Conservation (phyloP, 2,113 vertebrate species). For the Stomatorhinus ivindoensis region DNA sequence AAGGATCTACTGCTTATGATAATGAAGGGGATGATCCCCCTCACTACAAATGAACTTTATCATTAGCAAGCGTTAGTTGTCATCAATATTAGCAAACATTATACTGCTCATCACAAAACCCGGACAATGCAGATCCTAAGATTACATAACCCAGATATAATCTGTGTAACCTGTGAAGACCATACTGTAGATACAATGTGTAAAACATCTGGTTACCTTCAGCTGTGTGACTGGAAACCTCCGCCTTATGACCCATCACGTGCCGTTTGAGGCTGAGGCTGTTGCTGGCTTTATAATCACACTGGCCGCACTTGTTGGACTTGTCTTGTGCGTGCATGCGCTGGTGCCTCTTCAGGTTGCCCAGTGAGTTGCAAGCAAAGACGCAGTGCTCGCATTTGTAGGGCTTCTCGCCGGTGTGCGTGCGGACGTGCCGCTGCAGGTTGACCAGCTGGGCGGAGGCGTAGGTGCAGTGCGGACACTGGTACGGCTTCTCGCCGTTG, state of each 20-base stretch:
- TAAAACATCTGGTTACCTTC: slow-evolving; percentile 33
- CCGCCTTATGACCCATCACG: slow-evolving; percentile 52
- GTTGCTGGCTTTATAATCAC: slow-evolving; percentile 66
- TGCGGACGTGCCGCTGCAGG: slow-evolving; percentile 71
- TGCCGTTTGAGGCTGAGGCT: slow-evolving; percentile 57
- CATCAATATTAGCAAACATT: background rate
- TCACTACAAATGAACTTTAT: background rate
- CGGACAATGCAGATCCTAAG: background rate
- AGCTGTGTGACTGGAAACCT: slow-evolving; percentile 10
- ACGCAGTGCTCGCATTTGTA: slow-evolving; percentile 68
- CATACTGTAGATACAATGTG: background rate
- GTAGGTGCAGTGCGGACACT: slow-evolving; percentile 69
- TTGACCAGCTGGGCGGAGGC: slow-evolving; percentile 75
- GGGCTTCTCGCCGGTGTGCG: slow-evolving; percentile 73
- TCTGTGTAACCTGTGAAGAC: background rate
- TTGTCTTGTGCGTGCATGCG: slow-evolving; percentile 70
- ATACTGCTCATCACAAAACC: background rate
- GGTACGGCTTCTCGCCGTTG: slow-evolving; percentile 73
- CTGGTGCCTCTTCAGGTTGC: slow-evolving; percentile 70
- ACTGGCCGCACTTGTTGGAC: slow-evolving; percentile 62
- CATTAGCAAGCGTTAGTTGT: background rate
- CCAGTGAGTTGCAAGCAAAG: slow-evolving; percentile 72
- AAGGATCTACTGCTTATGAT: background rate
- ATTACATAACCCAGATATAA: background rate
- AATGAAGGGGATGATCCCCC: background rate